Evolutionary conservation across 2,113 vertebrate species (phyloP).

Genomic region (Corythornis cristatus): DNA sequence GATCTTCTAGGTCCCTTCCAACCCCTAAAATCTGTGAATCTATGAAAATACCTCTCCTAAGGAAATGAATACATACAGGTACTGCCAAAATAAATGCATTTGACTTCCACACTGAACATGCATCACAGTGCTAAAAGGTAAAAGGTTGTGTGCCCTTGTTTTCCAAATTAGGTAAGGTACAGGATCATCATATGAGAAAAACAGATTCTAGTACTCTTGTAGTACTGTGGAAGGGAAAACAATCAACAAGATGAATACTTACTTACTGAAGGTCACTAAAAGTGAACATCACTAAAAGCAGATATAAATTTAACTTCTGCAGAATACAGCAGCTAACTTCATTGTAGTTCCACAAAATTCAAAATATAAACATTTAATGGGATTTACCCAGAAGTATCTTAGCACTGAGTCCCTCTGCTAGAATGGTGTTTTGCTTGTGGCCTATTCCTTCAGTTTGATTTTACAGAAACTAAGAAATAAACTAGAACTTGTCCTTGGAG

Average conservation of each 20-base stretch:
- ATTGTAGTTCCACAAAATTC: neutral
- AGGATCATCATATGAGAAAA: neutral
- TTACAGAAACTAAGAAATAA: constrained; percentile 7
- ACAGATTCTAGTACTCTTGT: neutral
- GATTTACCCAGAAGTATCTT: neutral
- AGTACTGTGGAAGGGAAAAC: neutral
- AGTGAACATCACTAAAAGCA: neutral
- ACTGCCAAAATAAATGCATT: neutral
- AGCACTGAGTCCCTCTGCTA: neutral
- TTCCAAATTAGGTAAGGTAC: neutral
- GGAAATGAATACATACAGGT: neutral
- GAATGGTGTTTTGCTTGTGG: neutral
- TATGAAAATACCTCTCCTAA: neutral
- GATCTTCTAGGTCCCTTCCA: too few relatives aligned
- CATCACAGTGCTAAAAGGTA: rapidly evolving
- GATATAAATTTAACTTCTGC: neutral
- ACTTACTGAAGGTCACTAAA: neutral
- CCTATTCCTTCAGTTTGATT: constrained; percentile 9
- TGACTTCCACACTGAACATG: neutral
- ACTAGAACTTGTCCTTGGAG: neutral
- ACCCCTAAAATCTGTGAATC: too few relatives aligned
- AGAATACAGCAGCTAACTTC: neutral
- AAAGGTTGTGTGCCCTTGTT: neutral
- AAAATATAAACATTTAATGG: neutral
- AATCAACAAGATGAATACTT: neutral